Conservation (phyloP, 2,888 invertebrate genomes). For the Drosophila suboccidentalis region DNA sequence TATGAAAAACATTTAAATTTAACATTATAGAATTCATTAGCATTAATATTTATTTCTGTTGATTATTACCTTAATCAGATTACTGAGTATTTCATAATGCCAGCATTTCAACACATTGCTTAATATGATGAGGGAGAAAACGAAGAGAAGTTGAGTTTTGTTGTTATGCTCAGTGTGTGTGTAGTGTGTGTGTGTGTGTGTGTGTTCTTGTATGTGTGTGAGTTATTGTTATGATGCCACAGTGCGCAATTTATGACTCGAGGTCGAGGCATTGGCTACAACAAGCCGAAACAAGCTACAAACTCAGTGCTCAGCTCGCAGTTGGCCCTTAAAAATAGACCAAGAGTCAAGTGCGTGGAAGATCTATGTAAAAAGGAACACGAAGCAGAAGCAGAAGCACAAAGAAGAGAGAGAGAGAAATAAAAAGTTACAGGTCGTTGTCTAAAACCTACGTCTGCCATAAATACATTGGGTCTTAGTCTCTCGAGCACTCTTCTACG, state of each 20-base stretch:
- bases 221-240: constrained; percentile 81
- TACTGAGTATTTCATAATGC: constrained; percentile 13
- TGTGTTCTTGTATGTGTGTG: constrained; percentile 32
- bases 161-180: constrained; percentile 31
- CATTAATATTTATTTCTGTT: not conserved
- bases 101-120: not conserved
- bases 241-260: constrained; percentile 78
- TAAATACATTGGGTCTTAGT: constrained; percentile 78
- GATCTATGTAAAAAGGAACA: constrained; percentile 3
- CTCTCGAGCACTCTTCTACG: constrained; percentile 68
- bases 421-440: constrained; percentile 38
- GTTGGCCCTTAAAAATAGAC: constrained; percentile 70
- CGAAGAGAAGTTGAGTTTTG: constrained; percentile 10
- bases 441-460: constrained; percentile 58
- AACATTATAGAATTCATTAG: not conserved
- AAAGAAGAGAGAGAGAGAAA: not conserved
- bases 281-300: constrained; percentile 37
- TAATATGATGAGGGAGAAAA: constrained; percentile 8
- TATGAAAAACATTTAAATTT: not conserved
- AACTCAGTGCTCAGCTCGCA: constrained; percentile 11
- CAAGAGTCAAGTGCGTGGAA: constrained; percentile 33
- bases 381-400: not conserved
- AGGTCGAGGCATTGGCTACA: constrained; percentile 56
- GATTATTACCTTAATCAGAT: not conserved
- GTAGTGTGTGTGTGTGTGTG: constrained; percentile 42